Percentiles rank a stretch among this genome's conserved stretches.
These are phyloP conservation scores for Menidia beryllina DNA, from an alignment of 2,113 vertebrate species.

Conservation along the genomic window DNA sequence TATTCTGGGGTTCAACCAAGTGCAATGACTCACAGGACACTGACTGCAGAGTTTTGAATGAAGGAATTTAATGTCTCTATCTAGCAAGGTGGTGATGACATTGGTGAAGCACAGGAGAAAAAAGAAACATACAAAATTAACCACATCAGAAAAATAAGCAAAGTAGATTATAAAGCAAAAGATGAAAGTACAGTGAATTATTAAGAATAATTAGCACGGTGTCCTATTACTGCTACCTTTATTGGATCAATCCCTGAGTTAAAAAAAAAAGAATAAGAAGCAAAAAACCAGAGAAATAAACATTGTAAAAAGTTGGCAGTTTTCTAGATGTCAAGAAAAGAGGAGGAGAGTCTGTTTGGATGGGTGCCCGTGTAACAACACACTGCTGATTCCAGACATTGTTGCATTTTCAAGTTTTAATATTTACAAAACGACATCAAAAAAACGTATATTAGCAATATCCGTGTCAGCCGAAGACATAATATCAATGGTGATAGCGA, in stretches of 20 bases:
- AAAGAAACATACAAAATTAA: constrained; percentile 72
- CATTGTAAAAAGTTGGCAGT: constrained; percentile 77
- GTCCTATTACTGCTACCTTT: constrained; percentile 71
- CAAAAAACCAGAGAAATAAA: constrained; percentile 67
- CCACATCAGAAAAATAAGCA: constrained; percentile 69
- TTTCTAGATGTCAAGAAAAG: constrained; percentile 64
- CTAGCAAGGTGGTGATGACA: constrained; percentile 60
- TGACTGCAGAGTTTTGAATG: constrained; percentile 51
- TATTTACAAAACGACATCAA: constrained; percentile 80
- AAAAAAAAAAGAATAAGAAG: constrained; percentile 68
- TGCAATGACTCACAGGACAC: constrained; percentile 20
- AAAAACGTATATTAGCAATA: constrained; percentile 59
- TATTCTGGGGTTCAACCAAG: background rate
- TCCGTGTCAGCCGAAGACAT: constrained; percentile 62
- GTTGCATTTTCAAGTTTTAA: constrained; percentile 79
- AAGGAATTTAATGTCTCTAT: constrained; percentile 76
- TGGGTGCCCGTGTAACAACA: constrained; percentile 56
- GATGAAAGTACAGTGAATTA: constrained; percentile 63
- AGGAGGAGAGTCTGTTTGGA: constrained; percentile 55
- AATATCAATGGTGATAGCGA: constrained; percentile 59
- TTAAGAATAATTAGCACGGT: constrained; percentile 66
- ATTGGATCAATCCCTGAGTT: constrained; percentile 82
- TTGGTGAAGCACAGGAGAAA: constrained; percentile 65
- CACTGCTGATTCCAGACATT: constrained; percentile 59
- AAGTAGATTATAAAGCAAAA: constrained; percentile 64